Base-by-base conservation (phyloP, 1,140 invertebrate species). In the Pachypsylla venusta region DNA sequence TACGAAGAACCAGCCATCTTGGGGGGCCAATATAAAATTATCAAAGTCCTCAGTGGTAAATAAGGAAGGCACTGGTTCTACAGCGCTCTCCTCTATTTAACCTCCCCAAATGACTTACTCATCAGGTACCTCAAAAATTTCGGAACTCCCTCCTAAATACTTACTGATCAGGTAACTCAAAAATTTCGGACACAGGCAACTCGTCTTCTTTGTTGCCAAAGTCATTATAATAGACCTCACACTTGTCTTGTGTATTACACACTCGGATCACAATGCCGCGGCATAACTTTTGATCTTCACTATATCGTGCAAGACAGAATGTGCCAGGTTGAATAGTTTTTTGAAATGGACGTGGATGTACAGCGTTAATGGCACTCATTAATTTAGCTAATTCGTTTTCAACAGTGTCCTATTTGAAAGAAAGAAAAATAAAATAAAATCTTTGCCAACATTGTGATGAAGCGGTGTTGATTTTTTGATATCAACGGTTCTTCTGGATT, bases 211-310 rank as follows among this genome's bases (percentile, higher is more conserved):
- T 81, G 63, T 85, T 82, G 5, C 85, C 85, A 68, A 82, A 87
- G 70, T 89, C 85, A 19, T 86, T 82, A 66, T 84, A 88, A 65
- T 81, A 84, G 13, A 87, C 74, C 71, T 82, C 79, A 64, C 77
- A 80, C 25, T 72, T 70, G 55, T 70, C 70, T 53, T 76, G 76
- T 30, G 78, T 76, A n/a, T n/a, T n/a, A n/a, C n/a, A n/a, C 24
- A 85, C 72, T 62, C 77, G 78, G 68, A 81, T 84, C 0, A 88
- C 78, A 35, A 87, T 80, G 22, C 84, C 84, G 61, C 85, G 74
- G 62, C 83, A 84, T 14, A 84, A 74, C 10, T 77, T 76, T 2
- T 78, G 71, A 65, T 84, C 80, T 57, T 75, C 74, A 0, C 76
- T 76, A 65, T 80, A 82, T 58, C 79, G 75, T 3, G 82, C 84